A percentile compares a stretch with the other conserved stretches of the same genome.
Evolutionary conservation across 2,797 vertebrate genomes (phyloP).

Genomic region (Neomorphus geoffroyi): DNA sequence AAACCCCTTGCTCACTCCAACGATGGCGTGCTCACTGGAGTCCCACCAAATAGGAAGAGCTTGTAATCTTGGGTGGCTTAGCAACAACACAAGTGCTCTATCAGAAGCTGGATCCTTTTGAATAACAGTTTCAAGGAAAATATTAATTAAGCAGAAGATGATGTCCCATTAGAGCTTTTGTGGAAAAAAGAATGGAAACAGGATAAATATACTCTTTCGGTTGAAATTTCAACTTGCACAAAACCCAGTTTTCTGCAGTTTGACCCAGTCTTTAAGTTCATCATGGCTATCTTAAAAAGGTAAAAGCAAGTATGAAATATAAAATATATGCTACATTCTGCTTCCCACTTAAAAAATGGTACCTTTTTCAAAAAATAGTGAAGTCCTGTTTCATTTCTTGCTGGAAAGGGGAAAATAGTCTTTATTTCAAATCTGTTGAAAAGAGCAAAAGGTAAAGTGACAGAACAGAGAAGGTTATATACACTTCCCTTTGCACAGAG

Average conservation of each 20-base stretch:
- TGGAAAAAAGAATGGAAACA: neutral
- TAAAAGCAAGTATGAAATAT: neutral
- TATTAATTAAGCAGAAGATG: neutral
- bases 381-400: neutral
- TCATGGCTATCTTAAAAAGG: neutral
- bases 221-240: neutral
- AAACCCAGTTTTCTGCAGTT: neutral
- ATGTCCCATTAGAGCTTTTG: neutral
- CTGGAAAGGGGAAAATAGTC: neutral
- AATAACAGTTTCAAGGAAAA: neutral
- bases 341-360: neutral
- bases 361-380: neutral
- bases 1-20: neutral
- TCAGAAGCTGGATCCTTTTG: neutral
- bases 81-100: neutral
- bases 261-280: neutral
- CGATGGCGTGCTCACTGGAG: fast-evolving
- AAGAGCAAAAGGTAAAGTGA: conserved; percentile 38
- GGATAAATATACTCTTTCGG: neutral
- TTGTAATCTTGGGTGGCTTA: neutral
- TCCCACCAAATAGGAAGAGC: neutral
- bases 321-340: neutral
- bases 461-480: conserved; percentile 13
- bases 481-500: neutral
- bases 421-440: neutral